Percentiles rank a stretch among this genome's conserved stretches.
Conservation (phyloP, 2,888 invertebrate genomes). For the Drosophila neutralis region DNA sequence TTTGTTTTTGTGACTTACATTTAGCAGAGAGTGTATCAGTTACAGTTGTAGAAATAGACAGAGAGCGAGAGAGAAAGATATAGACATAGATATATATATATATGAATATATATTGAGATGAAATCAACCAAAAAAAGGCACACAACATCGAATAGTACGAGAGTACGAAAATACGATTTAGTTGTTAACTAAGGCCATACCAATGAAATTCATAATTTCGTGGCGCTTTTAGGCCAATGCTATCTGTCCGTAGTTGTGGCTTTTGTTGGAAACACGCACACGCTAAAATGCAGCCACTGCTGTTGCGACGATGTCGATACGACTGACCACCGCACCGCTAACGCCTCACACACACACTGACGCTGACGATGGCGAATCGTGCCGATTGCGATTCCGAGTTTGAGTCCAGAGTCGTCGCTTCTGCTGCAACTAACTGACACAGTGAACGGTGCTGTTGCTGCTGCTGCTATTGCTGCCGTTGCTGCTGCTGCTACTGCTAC, state of each 20-base stretch:
- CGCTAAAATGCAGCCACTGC: slow-evolving; percentile 43
- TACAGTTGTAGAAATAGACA: slow-evolving; percentile 38
- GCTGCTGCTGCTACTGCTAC: slow-evolving; percentile 35
- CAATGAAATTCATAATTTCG: slow-evolving; percentile 86
- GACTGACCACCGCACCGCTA: slow-evolving; percentile 52
- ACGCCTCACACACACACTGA: slow-evolving; percentile 52
- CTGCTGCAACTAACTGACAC: slow-evolving; percentile 67
- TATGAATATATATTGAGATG: slow-evolving; percentile 32
- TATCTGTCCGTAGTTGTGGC: slow-evolving; percentile 83
- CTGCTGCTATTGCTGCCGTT: slow-evolving; percentile 38
- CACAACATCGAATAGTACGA: slow-evolving; percentile 24
- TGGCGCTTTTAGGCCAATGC: slow-evolving; percentile 85
- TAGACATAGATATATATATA: slow-evolving; percentile 18
- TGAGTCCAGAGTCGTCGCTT: slow-evolving; percentile 11
- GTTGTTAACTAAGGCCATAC: slow-evolving; percentile 73
- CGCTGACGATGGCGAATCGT: slow-evolving; percentile 3
- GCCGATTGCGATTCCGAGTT: slow-evolving; percentile 1
- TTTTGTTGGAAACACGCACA: slow-evolving; percentile 30
- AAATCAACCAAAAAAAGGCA: slow-evolving; percentile 33
- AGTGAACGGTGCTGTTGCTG: slow-evolving; percentile 38
- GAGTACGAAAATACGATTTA: slow-evolving; percentile 2
- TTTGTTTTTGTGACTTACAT: slow-evolving; percentile 62
- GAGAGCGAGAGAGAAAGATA: slow-evolving; percentile 33
- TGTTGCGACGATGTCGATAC: slow-evolving; percentile 52
- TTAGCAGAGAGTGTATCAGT: slow-evolving; percentile 54